These are phyloP conservation scores for Xiphophorus birchmanni DNA, from an alignment of 2,797 vertebrate genomes.

Conservation along the genomic window DNA sequence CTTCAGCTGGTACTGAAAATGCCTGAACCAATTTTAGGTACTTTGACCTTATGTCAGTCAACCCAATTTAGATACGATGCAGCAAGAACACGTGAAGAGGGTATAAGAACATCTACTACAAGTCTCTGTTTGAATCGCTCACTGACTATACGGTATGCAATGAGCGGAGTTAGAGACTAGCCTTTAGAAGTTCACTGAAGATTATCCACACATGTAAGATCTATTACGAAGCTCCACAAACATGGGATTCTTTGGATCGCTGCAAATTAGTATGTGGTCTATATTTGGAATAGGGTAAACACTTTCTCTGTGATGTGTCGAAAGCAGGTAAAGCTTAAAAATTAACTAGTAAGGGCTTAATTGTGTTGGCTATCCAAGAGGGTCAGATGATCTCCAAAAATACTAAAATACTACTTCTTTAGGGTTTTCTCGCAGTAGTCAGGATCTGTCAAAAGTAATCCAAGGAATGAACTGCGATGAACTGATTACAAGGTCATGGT, in stretches of 20 bases:
- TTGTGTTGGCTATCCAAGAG: neutral
- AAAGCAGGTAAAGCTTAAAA: neutral
- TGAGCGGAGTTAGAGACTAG: neutral
- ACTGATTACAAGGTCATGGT: neutral
- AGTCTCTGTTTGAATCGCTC: neutral
- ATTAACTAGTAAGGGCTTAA: neutral
- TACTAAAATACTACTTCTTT: neutral
- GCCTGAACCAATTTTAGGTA: neutral
- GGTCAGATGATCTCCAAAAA: neutral
- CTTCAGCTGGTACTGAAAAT: neutral
- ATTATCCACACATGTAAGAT: neutral
- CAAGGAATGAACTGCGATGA: neutral
- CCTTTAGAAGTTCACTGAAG: neutral
- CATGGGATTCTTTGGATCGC: neutral
- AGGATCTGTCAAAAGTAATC: neutral
- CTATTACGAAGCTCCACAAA: neutral
- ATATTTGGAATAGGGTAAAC: neutral
- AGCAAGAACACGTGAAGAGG: neutral
- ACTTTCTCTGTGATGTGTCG: neutral
- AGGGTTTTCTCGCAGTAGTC: neutral
- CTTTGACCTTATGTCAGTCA: neutral
- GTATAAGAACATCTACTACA: neutral
- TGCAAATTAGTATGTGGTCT: neutral
- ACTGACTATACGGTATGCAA: neutral
- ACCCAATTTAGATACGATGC: neutral